Evolutionary conservation across 2,113 vertebrate genomes (phyloP).

Genomic region (Silurus glanis): DNA sequence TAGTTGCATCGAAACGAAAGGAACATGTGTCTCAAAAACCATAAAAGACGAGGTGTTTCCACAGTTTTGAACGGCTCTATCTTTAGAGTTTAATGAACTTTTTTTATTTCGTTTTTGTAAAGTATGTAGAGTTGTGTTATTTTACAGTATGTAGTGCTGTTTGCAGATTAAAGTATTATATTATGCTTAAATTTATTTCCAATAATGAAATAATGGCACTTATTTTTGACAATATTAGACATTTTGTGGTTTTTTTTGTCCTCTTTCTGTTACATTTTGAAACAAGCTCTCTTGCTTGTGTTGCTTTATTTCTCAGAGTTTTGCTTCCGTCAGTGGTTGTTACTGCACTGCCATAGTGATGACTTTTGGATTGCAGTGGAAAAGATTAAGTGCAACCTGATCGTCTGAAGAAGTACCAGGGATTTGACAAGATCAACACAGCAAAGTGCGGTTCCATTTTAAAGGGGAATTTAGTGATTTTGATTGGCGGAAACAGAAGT

Average conservation of each 20-base stretch:
- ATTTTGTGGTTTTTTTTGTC: background rate
- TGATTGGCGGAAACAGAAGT: background rate
- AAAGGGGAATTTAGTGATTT: background rate
- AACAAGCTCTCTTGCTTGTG: background rate
- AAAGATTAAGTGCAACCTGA: constrained; percentile 4
- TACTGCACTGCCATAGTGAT: background rate
- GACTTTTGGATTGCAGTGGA: background rate
- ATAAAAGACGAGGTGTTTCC: no score
- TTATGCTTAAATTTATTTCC: no score
- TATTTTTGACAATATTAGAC: no score
- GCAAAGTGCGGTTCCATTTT: background rate
- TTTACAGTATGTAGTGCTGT: no score
- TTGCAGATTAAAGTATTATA: no score
- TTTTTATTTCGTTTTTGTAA: no score
- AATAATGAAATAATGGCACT: no score
- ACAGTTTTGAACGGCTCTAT: no score
- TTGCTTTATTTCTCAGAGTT: background rate
- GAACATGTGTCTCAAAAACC: no score
- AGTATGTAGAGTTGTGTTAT: no score
- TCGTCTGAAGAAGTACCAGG: background rate
- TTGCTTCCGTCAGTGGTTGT: background rate
- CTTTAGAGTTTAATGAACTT: no score
- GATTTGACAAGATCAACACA: background rate
- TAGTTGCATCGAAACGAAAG: no score
- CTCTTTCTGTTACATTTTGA: background rate